Evolutionary conservation across 2,888 invertebrate genomes (phyloP), one percentile per base, ranked within the genome.

Genomic region (Sinelater perroti): DNA sequence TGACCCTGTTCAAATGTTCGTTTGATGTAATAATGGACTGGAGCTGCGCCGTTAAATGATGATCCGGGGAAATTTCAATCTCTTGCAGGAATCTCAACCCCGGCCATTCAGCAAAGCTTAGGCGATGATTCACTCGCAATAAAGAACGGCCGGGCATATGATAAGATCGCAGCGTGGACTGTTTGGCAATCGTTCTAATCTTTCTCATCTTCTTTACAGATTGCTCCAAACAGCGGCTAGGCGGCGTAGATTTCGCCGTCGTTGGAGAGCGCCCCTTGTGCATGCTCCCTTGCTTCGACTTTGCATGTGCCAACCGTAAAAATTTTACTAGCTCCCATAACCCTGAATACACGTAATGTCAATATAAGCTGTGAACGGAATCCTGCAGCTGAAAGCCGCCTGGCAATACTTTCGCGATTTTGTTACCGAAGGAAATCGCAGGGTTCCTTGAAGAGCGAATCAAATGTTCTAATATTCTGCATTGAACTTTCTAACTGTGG

Each of bases 121-220:
- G 61, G 66, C 68, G 67, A 70, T 71, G 70, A 70, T 67, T 70
- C 70, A 70, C 64, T 63, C 60, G 54, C 62, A 62, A 70, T 68
- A 70, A 68, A 67, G 65, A 62, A 63, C 60, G 60, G 40, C 53
- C 56, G 57, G 58, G 66, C 62, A 61, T 62, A 66, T 65, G 71
- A 71, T 72, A 70, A 68, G 67, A 72, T 72, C 71, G 66, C 66
- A 60, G 70, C 66, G 70, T 59, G 67, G 67, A 71, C 69, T 68
- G 67, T 69, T 67, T 60, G 60, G 70, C 69, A 69, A 72, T 70
- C 71, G 65, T 65, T 68, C 70, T 70, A 71, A 72, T 72, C 72
- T 70, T 64, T 62, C 66, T 64, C 71, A 69, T 72, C 71, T 72
- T 63, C 68, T 70, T 72, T 70, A 72, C 71, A 72, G 69, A 66